These are phyloP conservation scores for Clarias fuscus DNA, from an alignment of 2,797 vertebrate species.

Conservation along the genomic window DNA sequence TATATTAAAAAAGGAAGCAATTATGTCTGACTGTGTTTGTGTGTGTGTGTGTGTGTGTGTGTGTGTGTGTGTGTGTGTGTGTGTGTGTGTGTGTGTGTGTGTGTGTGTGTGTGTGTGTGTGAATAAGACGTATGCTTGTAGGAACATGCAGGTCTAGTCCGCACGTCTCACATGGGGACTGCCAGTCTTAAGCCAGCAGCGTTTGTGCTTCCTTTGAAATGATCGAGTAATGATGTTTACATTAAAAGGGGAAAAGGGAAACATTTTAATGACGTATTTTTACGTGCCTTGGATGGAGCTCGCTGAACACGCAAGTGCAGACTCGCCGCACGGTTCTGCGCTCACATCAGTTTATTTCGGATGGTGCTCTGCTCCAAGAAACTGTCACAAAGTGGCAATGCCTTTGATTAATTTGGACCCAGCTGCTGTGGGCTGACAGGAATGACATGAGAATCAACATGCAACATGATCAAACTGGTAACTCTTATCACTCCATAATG, in stretches of 20 bases:
- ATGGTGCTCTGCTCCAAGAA: conserved; percentile 51
- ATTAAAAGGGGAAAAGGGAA: conserved; percentile 56
- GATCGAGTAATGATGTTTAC: conserved; percentile 53
- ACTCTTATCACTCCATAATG: conserved; percentile 24
- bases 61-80: not conserved
- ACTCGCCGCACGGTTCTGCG: conserved; percentile 54
- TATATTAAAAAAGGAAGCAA: conserved; percentile 26
- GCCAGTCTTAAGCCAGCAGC: conserved; percentile 32
- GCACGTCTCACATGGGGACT: conserved; percentile 28
- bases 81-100: not conserved
- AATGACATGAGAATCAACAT: conserved; percentile 58
- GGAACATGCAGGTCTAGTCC: conserved; percentile 15
- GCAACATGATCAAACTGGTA: conserved; percentile 53
- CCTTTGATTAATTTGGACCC: conserved; percentile 59
- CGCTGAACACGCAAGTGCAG: conserved; percentile 63
- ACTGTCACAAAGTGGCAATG: conserved; percentile 60
- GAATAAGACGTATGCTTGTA: conserved; percentile 33
- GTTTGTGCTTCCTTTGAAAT: conserved; percentile 31
- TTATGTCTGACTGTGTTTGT: conserved; percentile 9
- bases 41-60: conserved; percentile 2
- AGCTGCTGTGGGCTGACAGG: conserved; percentile 58
- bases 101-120: conserved; percentile 5
- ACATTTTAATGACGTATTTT: conserved; percentile 58
- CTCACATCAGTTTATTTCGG: conserved; percentile 60
- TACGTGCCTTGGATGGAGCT: conserved; percentile 53